Base-by-base conservation (phyloP, 2,797 vertebrate species). In the Clarias laeviceps region DNA sequence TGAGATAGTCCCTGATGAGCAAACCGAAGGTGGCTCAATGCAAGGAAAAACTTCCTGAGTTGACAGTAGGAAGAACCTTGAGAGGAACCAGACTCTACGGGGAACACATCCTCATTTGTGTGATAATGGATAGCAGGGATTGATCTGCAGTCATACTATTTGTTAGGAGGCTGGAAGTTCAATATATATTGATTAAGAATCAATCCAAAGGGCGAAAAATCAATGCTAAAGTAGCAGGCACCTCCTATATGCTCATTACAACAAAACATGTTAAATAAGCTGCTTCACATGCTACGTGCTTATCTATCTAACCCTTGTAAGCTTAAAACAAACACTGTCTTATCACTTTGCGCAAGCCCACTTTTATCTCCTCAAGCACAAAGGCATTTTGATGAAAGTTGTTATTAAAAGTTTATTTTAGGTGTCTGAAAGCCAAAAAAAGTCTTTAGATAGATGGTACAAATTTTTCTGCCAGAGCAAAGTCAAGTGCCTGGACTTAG, bases 281-380 rank as follows among this genome's bases (percentile, higher is more conserved):
- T 20, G 17, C 73, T 57, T 57, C 18, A 22, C 3, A 62, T 8
- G 29, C n/a, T n/a, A 34, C 8, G 50, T 5, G 22, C 54, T 61
- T 50, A 24, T 80, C 65, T 62, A 27, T 72, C 34, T n/a, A 61
- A 54, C 70, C 65, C 32, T 56, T 8, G 24, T 84, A 29, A 79
- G 20, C 65, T 73, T 27, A 2, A 40, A 37, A 69, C 24, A 84
- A 70, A 84, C 9, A 27, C 14, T 1, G 11, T 14, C 54, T 56
- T 59, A 59, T 77, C 29, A 59, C 29, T 77, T 56, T 78, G 56
- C 2, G 0, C 7, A 56, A 74, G 45, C 12, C 54, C 11, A 7
- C 18, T 34, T 77, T 59, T 59, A 59, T 77, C 1, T 59, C 1
- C 20, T 24, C 56, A 37, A 61, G 9, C 32, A 59, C n/a, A 76